A percentile compares a stretch with the other conserved stretches of the same genome.
phyloP scores from a whole-genome alignment of 2,797 vertebrate genomes.

The Vipera ursinii region DNA sequence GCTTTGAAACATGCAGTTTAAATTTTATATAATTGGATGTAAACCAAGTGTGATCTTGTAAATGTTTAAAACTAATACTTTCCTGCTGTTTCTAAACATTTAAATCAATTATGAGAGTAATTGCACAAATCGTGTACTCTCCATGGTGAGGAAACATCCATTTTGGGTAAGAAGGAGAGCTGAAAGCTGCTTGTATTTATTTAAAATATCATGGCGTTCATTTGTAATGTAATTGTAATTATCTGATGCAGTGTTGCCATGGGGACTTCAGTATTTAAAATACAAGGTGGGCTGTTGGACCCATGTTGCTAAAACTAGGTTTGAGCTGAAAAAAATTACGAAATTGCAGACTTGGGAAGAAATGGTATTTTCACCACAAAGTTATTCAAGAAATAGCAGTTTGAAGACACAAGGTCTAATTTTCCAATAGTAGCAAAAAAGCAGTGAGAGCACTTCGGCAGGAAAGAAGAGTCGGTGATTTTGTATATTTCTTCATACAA shows the following conservation, averaged over 20 bases:
- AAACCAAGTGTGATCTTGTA: neutral
- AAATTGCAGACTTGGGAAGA: neutral
- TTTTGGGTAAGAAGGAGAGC: neutral
- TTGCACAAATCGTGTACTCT: neutral
- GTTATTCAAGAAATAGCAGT: neutral
- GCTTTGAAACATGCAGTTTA: neutral
- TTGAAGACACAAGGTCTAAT: neutral
- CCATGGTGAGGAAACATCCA: neutral
- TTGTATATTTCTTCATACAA: neutral
- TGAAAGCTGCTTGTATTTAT: constrained; percentile 5
- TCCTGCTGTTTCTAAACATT: neutral
- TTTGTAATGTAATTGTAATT: neutral
- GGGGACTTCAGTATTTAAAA: constrained; percentile 18
- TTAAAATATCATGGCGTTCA: neutral
- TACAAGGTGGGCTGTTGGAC: constrained; percentile 6
- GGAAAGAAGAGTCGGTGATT: neutral
- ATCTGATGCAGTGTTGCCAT: constrained; percentile 20
- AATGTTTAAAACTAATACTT: neutral
- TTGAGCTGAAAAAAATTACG: neutral
- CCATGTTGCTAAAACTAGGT: constrained; percentile 15
- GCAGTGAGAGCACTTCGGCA: neutral
- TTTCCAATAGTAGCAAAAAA: neutral
- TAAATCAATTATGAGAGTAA: neutral
- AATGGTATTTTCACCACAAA: neutral
- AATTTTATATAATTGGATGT: neutral